Conservation (phyloP, 2,113 vertebrate genomes). For the Sciurus niger region DNA sequence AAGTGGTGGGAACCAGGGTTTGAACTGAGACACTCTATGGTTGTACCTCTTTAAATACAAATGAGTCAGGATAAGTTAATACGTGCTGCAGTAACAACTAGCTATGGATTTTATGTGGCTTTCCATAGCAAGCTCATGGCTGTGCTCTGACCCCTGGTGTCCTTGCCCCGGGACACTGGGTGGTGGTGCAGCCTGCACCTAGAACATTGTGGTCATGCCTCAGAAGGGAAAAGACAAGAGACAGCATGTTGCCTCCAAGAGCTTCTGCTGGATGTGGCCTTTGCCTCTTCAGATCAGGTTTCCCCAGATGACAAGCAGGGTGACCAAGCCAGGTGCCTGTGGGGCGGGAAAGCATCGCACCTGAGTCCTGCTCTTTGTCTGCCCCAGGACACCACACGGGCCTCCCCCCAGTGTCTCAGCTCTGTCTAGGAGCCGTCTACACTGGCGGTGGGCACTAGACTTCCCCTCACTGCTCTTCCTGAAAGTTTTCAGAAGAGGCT, state of each 20-base stretch:
- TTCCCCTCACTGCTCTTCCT: neutral
- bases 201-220: rapidly evolving
- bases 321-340: neutral
- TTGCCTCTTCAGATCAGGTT: neutral
- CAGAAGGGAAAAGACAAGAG: neutral
- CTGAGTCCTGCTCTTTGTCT: neutral
- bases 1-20: neutral
- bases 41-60: neutral
- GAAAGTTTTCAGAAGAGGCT: neutral
- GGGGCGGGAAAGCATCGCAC: neutral
- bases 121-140: rapidly evolving
- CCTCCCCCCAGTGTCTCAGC: neutral
- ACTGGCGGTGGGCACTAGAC: no score
- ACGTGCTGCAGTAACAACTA: neutral
- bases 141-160: rapidly evolving
- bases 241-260: no score
- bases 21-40: neutral
- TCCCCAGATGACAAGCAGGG: neutral
- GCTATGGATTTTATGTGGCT: no score
- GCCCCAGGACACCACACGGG: rapidly evolving
- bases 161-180: neutral
- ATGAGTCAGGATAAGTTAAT: neutral
- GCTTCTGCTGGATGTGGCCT: neutral
- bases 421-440: neutral
- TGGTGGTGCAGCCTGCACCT: neutral